A percentile compares a stretch with the other conserved stretches of the same genome.
Conservation (phyloP, 1,140 invertebrate species). For the Pogonognathellus flavescens region DNA sequence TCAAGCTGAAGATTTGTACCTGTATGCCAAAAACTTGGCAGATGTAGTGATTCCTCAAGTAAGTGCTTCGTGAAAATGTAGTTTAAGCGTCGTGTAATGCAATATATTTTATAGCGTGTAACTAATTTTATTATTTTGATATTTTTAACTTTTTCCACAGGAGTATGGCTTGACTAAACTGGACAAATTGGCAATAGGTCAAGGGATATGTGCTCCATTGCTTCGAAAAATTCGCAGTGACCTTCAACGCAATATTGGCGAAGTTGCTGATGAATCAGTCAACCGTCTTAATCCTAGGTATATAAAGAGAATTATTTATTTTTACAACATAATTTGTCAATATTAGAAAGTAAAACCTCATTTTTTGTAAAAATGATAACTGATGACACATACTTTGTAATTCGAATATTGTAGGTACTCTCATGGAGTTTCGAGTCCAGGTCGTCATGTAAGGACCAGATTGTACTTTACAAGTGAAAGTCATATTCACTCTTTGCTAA, state of each 20-base stretch:
- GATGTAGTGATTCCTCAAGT: constrained; percentile 99
- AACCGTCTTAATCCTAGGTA: constrained; percentile 95
- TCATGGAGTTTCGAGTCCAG: constrained; percentile 97
- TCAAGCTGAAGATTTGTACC: constrained; percentile 94
- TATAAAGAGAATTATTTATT: too few relatives aligned
- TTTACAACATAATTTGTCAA: background rate
- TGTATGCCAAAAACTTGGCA: constrained; percentile 94
- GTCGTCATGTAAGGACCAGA: constrained; percentile 95
- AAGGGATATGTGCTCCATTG: constrained; percentile 97
- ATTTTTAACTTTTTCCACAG: too few relatives aligned
- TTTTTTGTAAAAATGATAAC: too few relatives aligned
- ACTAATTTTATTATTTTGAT: too few relatives aligned
- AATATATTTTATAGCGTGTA: too few relatives aligned
- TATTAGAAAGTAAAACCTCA: background rate
- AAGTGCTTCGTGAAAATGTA: too few relatives aligned
- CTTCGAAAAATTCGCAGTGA: constrained; percentile 97
- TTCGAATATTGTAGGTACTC: constrained; percentile 81
- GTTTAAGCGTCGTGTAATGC: too few relatives aligned
- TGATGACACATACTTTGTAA: too few relatives aligned
- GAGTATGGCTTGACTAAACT: constrained; percentile 97
- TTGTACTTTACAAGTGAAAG: constrained; percentile 99
- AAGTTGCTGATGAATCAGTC: constrained; percentile 88
- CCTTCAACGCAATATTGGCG: constrained; percentile 92
- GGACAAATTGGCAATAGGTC: constrained; percentile 96
- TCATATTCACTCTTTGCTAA: constrained; percentile 98